These are phyloP conservation scores for Apogon hyalosoma DNA, from an alignment of 2,797 vertebrate species.

Conservation along the genomic window DNA sequence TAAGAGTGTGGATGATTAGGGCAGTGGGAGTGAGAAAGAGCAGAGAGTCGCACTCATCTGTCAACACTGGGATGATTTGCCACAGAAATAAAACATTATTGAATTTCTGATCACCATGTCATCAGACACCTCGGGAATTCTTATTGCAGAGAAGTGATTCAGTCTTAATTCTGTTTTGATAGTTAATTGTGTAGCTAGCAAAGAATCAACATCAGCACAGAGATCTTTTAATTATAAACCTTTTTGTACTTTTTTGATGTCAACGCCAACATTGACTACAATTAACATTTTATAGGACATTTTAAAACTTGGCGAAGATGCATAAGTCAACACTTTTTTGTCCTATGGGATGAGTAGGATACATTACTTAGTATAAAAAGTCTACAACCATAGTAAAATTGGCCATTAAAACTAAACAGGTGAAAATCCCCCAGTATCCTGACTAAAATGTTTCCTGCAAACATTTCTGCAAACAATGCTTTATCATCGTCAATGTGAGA, in stretches of 20 bases:
- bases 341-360: no score
- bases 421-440: no score
- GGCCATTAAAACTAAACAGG: no score
- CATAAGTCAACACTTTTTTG: no score
- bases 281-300: not conserved
- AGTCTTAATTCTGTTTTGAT: conserved; percentile 22
- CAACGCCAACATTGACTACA: not conserved
- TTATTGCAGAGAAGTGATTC: conserved; percentile 12
- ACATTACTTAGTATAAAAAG: no score
- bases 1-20: conserved; percentile 51
- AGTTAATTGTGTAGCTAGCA: conserved; percentile 20
- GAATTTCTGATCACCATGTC: conserved; percentile 17
- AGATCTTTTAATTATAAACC: not conserved
- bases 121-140: conserved; percentile 32
- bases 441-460: no score
- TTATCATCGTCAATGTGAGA: no score
- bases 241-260: not conserved
- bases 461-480: no score
- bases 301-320: not conserved
- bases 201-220: conserved; percentile 11
- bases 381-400: no score
- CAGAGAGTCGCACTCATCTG: conserved; percentile 56
- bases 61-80: conserved; percentile 43
- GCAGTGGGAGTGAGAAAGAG: conserved; percentile 30
- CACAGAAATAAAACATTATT: conserved; percentile 46